Percentiles rank a stretch among this genome's conserved stretches.
Conservation (phyloP, 2,888 invertebrate species). For the Drosophila glabriapex region DNA sequence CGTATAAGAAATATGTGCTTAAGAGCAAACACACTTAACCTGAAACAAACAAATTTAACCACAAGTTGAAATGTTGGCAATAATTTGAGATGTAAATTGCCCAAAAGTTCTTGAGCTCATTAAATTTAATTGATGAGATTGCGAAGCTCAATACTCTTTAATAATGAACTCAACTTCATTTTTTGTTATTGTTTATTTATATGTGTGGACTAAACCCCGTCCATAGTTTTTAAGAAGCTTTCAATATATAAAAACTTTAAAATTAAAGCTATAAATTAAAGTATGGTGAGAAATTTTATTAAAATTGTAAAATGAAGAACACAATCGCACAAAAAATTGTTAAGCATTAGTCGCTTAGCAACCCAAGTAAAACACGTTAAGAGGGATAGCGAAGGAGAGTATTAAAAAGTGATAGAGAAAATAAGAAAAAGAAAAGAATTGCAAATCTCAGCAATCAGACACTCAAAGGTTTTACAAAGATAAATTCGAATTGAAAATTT, state of each 20-base stretch:
- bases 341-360: neutral
- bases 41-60: slow-evolving; percentile 13
- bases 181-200: neutral
- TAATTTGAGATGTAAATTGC: neutral
- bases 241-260: neutral
- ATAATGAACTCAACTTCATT: neutral
- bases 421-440: neutral
- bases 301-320: neutral
- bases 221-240: neutral
- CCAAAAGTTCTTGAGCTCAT: neutral
- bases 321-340: neutral
- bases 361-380: neutral
- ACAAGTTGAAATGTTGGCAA: slow-evolving; percentile 4
- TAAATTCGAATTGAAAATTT: neutral
- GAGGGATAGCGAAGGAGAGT: neutral
- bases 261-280: too few relatives aligned
- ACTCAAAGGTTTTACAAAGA: neutral
- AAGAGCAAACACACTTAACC: slow-evolving; percentile 10
- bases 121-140: neutral
- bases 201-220: neutral
- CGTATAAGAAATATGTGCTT: neutral
- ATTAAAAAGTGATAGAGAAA: neutral
- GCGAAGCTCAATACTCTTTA: neutral
- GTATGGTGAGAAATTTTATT: neutral
- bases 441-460: neutral